Evolutionary conservation across 2,888 invertebrate species (phyloP), one percentile per base, ranked within the genome.

Genomic region (Ormia ochracea): DNA sequence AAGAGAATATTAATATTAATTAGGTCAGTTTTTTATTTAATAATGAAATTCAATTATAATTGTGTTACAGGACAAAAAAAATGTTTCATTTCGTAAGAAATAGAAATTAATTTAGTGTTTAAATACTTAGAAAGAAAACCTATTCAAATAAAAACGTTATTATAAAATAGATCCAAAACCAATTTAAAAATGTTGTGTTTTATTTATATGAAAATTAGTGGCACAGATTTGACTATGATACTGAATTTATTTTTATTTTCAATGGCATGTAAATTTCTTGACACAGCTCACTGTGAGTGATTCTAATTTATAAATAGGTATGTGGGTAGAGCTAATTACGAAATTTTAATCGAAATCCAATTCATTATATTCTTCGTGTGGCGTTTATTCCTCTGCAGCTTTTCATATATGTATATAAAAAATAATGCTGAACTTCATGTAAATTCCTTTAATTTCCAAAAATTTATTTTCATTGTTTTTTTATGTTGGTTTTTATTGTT

Each of bases 171-270:
- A 72, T 9, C 38, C 28, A 41, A 63, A 45, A 56, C 19, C 59
- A 26, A 23, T 58, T 73, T 48, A 33, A 68, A 58, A 36, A 58
- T 19, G 41, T 59, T 14, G 56, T 68, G 50, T 70, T 48, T 74
- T 74, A 70, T 79, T 79, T 69, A 31, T 48, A 19, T 43, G 7
- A 45, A 2, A 21, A 23, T 21, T 45, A 21, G 10, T 19, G 17
- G 10, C 19, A n/a, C n/a, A n/a, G n/a, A n/a, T n/a, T n/a, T n/a
- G n/a, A n/a, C n/a, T n/a, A n/a, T n/a, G n/a, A n/a, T n/a, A n/a
- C n/a, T n/a, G n/a, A n/a, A n/a, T n/a, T n/a, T n/a, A n/a, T n/a
- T n/a, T n/a, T n/a, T n/a, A n/a, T n/a, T n/a, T n/a, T n/a, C n/a
- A n/a, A n/a, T n/a, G n/a, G n/a, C n/a, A n/a, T n/a, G n/a, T n/a